Base-by-base conservation (phyloP, 2,888 invertebrate species). In the Reticulitermes lucifugus region DNA sequence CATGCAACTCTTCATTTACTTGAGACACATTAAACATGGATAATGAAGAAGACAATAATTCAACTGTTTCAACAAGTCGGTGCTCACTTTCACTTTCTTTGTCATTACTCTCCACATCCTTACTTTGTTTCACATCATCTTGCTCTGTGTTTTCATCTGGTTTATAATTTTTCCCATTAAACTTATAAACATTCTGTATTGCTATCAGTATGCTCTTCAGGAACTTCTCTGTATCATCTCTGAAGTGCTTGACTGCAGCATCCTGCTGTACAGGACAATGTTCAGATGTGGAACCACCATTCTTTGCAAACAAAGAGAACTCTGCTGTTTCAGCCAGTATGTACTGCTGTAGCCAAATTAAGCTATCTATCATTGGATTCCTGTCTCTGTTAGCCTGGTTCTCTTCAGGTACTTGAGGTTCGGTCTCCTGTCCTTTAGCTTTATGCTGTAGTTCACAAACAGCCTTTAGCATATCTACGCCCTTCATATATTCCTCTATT, bases 1-100 rank as follows among this genome's bases (percentile, higher is more conserved):
- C 83, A n/a, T 29, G 41, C 7, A 86, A 80, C 71, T 71, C 86
- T 60, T 91, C 90, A 86, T 93, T 90, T 25, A 93, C 90, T 84
- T 93, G 91, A 83, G 89, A 88, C 87, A 96, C 89, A 87, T 94
- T 93, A 35, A 97, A 90, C 84, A 91, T 89, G 79, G 92, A 91
- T 43, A 95, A 90, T 90, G 96, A 96, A 29, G 89, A 90, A 0
- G 92, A 90, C 14, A 97, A 89, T 88, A 94, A 93, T 4, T 94
- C 93, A 55, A 95, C 91, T 85, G 93, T 92, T 88, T 94, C 96
- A 79, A 97, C 91, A 90, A 95, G 95, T 88, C 94, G 93, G 35
- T 94, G 93, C 89, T 93, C 91, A 21, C 65, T 90, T 89, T 10
- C 91, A 89, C 6, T 22, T 59, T 59, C 60, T 21, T 35, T n/a